Base-by-base conservation (phyloP, 2,888 invertebrate genomes). In the Heliconius erato region DNA sequence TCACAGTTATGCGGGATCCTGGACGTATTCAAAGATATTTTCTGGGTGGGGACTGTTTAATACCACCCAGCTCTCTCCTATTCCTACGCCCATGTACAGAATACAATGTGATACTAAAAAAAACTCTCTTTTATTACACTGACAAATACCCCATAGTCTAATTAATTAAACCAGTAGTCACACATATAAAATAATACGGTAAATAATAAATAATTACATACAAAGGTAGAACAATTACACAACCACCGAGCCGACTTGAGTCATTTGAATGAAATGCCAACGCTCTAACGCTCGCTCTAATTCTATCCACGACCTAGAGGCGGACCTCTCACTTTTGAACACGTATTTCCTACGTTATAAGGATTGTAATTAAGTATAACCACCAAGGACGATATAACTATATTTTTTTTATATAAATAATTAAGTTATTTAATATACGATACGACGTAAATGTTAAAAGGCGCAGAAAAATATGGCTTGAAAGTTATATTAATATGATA, bases 221-320 rank as follows among this genome's bases (percentile, higher is more conserved):
- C 23, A 71, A 63, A 76, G 76, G 1, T 35, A 76, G 35, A 35
- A 84, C 79, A 84, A 74, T 82, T 83, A 83, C 79, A 81, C 82
- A 83, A 83, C 76, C 12, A 80, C 71, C 80, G 14, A 65, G 74
- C 83, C 14, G 71, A 80, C 84, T 80, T 84, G 84, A 84, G 80
- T 84, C 84, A 84, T 84, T 79, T 82, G 80, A 83, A 84, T 83
- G 83, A 83, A 84, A 84, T 84, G 84, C 83, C 84, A n/a, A n/a
- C n/a, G n/a, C n/a, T n/a, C n/a, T n/a, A n/a, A n/a, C n/a, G n/a
- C n/a, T n/a, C n/a, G n/a, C n/a, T 80, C 83, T 82, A 85, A 86
- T 84, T 84, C 84, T 81, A 84, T 81, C 74, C 83, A 82, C 84
- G 86, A 85, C 85, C 86, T 85, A 85, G 83, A 85, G 79, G 71